Base-by-base conservation (phyloP, 1,140 invertebrate genomes). In the Hylyphantes graminicola region DNA sequence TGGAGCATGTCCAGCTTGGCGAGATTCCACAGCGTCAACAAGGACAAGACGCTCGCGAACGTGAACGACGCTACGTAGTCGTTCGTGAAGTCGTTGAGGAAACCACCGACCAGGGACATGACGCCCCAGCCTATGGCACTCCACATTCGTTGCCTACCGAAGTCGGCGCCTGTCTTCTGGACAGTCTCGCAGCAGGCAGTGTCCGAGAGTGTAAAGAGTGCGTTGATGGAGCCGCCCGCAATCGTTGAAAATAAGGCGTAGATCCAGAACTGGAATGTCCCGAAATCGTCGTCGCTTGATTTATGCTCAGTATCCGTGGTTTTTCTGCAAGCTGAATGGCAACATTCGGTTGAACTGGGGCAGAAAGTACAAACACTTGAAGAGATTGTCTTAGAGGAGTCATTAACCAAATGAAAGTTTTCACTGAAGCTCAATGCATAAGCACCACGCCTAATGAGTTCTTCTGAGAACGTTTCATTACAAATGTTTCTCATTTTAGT, bases 71-170 rank as follows among this genome's bases (percentile, higher is more conserved):
- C 54, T 50, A 51, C 13, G 15, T 72, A 81, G 57, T 51, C 50
- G 0, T 48, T 59, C 7, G 78, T 72, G 13, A 50, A 72, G 48
- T 81, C 78, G n/a, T 61, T 72, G 9, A 85, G 15, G 7, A 74
- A 55, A 13, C 82, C 82, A 48, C 35, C 17, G 19, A 82, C 19
- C 15, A 53, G 48, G 5, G 85, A 72, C 17, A 85, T 54, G 11
- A 85, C 35, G 5, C 86, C 87, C 68, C 63, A 87, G 12, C 87
- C 85, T 12, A 87, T 17, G 6, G 83, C 80, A 13, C 86, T 86
- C 92, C 93, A 97, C 85, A 96, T 90, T 82, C 95, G 92, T 88
- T 96, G 95, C 81, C 93, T 92, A 0, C 96, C 96, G 89, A 95
- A 97, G 35, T 87, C 64, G 21, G 81, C 81, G 0, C 73, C 80